Base-by-base conservation (phyloP, 2,797 vertebrate genomes). In the Microchirus variegatus region DNA sequence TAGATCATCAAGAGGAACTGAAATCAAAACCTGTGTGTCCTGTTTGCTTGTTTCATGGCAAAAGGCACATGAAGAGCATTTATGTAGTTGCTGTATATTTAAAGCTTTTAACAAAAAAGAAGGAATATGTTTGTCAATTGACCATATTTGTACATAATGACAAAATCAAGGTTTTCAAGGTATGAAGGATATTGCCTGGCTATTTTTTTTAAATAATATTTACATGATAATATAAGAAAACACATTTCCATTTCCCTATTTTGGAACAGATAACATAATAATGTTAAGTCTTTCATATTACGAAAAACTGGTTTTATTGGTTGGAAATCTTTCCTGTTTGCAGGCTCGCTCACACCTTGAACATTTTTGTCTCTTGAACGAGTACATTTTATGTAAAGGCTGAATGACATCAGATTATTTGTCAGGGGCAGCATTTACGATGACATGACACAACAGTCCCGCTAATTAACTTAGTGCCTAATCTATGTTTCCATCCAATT, bases 21-120 rank as follows among this genome's bases (percentile, higher is more conserved):
- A 80, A 76, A 85, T 73, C 68, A 67, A 77, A 58, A 68, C 54
- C 64, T 48, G 53, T 67, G 64, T 69, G 74, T 69, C 52, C 38
- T 3, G 1, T 31, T 65, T 64, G 64, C 82, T 78, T 66, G 58
- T 59, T 59, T 49, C 62, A 15, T 19, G n/a, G 52, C 36, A 57
- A 78, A 36, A 18, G 3, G 22, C 17, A n/a, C 50, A 9, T 52
- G 63, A 64, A 60, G 45, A 46, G 49, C 10, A 16, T 53, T 66
- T 56, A 18, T 16, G 55, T 57, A 62, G 22, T 50, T 48, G 16
- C 55, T 45, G 15, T 45, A 26, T 26, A 5, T 26, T 26, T 26
- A 26, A 26, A 26, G 26, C 3, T 26, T 31, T 31, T 6, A 31
- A 31, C 19, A 61, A 16, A 12, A 38, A 51, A 51, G 2, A 18